These are phyloP conservation scores for Drosophila nikananu DNA, from an alignment of 1,140 invertebrate species.

Conservation along the genomic window DNA sequence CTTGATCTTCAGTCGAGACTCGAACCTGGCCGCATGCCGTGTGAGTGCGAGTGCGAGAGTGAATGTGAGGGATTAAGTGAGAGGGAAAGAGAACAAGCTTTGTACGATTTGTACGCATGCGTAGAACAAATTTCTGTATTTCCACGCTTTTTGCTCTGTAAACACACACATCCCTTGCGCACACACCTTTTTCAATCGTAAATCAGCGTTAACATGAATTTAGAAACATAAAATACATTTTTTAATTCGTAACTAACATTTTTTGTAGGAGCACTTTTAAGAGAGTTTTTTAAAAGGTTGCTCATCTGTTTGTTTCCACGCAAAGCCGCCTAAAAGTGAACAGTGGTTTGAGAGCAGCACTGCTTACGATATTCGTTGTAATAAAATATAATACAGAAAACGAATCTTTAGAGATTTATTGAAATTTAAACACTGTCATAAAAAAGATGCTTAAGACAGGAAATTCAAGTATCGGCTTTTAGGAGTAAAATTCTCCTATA, in stretches of 20 bases:
- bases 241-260: too few species aligned
- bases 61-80: conserved; percentile 16
- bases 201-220: not conserved
- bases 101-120: conserved; percentile 35
- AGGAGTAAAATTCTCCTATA: not conserved
- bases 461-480: not conserved
- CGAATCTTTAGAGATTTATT: not conserved
- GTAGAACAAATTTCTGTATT: conserved; percentile 24
- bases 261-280: not conserved
- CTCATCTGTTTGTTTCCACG: not conserved
- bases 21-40: conserved; percentile 35
- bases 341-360: not conserved
- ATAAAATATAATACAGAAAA: not conserved
- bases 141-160: conserved; percentile 29
- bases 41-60: conserved; percentile 12
- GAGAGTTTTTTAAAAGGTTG: not conserved
- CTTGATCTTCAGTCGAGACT: conserved; percentile 46
- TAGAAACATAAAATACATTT: not conserved
- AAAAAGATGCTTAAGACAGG: too few species aligned
- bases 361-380: not conserved
- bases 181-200: not conserved
- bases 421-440: not conserved
- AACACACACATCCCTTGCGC: conserved; percentile 15
- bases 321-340: not conserved
- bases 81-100: conserved; percentile 28